Base-by-base conservation (phyloP, 35 echinoderm and acorn worm species). In the Heliocidaris erythrogramma region DNA sequence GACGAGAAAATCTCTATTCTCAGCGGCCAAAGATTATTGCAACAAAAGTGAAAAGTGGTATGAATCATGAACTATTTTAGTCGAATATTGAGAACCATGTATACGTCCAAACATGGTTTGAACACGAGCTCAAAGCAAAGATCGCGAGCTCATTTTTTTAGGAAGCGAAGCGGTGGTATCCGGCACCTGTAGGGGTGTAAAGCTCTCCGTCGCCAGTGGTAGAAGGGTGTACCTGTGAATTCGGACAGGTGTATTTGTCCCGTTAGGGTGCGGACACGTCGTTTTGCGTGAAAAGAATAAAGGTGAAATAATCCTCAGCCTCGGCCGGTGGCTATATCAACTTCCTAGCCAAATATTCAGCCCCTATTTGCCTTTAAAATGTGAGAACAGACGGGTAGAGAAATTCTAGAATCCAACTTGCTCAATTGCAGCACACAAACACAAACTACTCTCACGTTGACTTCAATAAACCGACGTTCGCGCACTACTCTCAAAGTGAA, bases 171-270 rank as follows among this genome's bases (percentile, higher is more conserved):
- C 29, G 87, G 87, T 89, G 87, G 87, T 48, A 89, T 89, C 31
- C 87, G 47, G 31, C 87, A 89, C 87, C 87, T 89, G 87, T 89
- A 89, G 87, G n/a, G 47, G 87, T 89, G 87, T 89, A 48, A 89
- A 89, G 87, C 87, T 89, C 47, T 32, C 32, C 18, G 87, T 89
- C 87, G 10, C 87, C 30, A 48, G 18, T 89, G 65, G 87, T 89
- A 89, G 31, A 24, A 48, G 12, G 87, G 47, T 17, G 87, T 47
- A 48, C 27, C 30, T 30, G 85, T 30, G 85, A 32, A 86, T 17
- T 14, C 14, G 87, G 87, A 89, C 87, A 89, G 87, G 87, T 89
- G 87, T 89, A 89, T 47, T 89, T 32, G 87, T 89, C 87, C 87
- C 47, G 65, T 78, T 78, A 27, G 65, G 87, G 87, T 89, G 47